These are phyloP conservation scores for Gyrodactylus bullatarudis DNA, from an alignment of 1,140 invertebrate genomes.

Conservation along the genomic window DNA sequence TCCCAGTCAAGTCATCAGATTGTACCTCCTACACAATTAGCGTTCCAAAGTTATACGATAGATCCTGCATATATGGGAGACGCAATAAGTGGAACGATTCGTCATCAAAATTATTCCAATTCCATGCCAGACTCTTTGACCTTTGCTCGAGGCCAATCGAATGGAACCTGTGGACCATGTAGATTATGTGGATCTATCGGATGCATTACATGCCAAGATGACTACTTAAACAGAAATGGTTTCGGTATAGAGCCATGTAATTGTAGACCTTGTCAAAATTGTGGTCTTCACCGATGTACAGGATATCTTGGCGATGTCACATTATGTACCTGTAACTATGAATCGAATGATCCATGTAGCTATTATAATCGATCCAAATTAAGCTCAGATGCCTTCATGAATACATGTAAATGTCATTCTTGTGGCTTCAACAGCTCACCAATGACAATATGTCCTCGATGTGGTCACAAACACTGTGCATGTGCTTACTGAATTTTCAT, in stretches of 20 bases:
- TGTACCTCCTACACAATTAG: too few species aligned
- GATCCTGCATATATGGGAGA: too few species aligned
- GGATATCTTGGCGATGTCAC: not conserved
- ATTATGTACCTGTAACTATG: too few species aligned
- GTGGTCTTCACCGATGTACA: not conserved
- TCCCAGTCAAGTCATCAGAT: too few species aligned
- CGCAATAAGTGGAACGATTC: too few species aligned
- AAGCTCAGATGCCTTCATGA: not conserved
- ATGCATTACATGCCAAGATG: not conserved
- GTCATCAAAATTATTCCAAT: too few species aligned
- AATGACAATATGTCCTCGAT: not conserved
- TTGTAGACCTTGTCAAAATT: not conserved
- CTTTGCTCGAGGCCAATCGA: too few species aligned
- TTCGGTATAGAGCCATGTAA: too few species aligned
- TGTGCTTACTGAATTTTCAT: too few species aligned
- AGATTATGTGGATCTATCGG: not conserved
- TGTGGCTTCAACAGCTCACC: too few species aligned
- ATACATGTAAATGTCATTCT: not conserved
- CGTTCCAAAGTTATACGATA: too few species aligned
- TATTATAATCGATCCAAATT: not conserved
- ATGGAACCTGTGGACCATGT: not conserved
- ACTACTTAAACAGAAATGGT: not conserved
- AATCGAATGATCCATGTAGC: not conserved
- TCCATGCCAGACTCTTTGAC: too few species aligned
- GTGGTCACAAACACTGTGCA: not conserved